A percentile compares a stretch with the other conserved stretches of the same genome.
phyloP scores from a whole-genome alignment of 2,797 vertebrate genomes.

The Alca torda region DNA sequence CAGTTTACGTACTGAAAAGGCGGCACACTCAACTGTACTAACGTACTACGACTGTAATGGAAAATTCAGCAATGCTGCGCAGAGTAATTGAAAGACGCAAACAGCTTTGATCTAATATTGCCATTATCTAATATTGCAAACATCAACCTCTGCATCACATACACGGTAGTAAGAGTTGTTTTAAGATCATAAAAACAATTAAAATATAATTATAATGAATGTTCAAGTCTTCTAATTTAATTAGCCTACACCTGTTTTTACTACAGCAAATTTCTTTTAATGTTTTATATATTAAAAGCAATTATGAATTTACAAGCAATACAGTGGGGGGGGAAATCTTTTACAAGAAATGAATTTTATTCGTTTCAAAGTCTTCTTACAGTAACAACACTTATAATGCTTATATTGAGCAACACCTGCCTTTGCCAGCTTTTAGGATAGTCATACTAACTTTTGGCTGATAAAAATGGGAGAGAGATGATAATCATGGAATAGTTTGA shows the following conservation, averaged over 20 bases:
- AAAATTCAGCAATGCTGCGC: background rate
- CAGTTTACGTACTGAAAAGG: background rate
- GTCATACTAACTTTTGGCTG: background rate
- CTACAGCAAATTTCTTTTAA: slow-evolving; percentile 4
- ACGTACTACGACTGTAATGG: background rate
- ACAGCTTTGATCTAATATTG: slow-evolving; percentile 26
- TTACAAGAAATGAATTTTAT: background rate
- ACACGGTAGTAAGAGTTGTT: background rate
- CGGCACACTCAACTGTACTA: background rate
- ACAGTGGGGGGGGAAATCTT: fast-evolving
- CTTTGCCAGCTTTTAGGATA: background rate
- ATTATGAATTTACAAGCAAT: slow-evolving; percentile 13
- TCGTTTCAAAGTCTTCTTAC: background rate
- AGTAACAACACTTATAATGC: background rate
- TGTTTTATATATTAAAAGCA: slow-evolving; percentile 24
- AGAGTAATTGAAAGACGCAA: background rate
- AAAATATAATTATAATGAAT: slow-evolving; percentile 13
- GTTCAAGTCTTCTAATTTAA: slow-evolving; percentile 16
- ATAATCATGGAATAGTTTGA: background rate
- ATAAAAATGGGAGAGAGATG: background rate
- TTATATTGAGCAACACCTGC: background rate
- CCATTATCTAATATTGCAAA: background rate
- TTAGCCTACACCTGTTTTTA: slow-evolving; percentile 23
- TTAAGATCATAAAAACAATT: slow-evolving; percentile 24
- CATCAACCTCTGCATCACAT: background rate